Evolutionary conservation across 64 coral and sea anemone species (phyloP).

Genomic region (Cladopsammia gracilis): DNA sequence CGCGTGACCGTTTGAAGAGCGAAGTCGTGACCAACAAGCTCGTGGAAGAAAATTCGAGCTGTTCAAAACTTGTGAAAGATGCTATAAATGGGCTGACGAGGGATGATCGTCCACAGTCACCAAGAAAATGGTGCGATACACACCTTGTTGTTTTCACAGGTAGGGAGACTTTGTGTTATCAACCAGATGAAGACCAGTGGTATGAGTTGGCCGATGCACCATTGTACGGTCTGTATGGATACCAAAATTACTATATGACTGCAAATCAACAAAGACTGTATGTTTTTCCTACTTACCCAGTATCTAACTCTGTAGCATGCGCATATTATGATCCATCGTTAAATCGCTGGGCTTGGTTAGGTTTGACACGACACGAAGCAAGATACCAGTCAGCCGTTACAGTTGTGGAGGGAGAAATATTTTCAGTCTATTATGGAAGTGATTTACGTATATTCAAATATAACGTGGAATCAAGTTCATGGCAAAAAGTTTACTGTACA

Average conservation of each 20-base stretch:
- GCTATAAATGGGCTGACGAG: not conserved
- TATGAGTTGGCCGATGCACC: not conserved
- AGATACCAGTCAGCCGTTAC: not conserved
- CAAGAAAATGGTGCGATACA: not conserved
- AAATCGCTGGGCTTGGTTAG: not conserved
- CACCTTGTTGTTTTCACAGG: not conserved
- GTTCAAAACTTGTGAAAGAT: not conserved
- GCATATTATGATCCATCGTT: not conserved
- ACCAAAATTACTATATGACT: not conserved
- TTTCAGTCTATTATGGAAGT: not conserved
- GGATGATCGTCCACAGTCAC: not conserved
- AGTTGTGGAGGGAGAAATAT: not conserved
- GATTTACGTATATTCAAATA: not conserved
- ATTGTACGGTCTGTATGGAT: too few relatives aligned
- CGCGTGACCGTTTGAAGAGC: not conserved
- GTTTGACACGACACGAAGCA: too few relatives aligned
- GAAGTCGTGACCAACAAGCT: not conserved
- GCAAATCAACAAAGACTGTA: not conserved
- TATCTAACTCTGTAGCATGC: too few relatives aligned
- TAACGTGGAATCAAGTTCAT: not conserved
- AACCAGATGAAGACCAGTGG: not conserved
- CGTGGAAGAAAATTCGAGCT: not conserved
- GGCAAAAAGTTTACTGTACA: not conserved
- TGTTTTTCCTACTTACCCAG: not conserved
- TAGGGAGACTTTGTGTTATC: not conserved